phyloP scores from a whole-genome alignment of 2,113 vertebrate genomes.

The Excalfactoria chinensis region DNA sequence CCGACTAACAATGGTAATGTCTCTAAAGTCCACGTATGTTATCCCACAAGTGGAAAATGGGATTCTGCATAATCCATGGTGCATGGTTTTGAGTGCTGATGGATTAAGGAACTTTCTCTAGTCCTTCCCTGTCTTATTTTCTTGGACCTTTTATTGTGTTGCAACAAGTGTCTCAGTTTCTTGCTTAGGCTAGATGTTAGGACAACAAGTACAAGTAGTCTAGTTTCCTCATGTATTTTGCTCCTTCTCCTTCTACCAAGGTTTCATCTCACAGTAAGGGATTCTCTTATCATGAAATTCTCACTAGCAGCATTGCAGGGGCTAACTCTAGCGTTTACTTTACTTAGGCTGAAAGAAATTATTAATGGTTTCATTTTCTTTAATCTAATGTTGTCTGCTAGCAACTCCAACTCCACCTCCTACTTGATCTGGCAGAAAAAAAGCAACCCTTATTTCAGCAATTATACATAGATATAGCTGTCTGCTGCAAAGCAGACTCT shows the following conservation, averaged over 20 bases:
- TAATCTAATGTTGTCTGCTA: neutral
- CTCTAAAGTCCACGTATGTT: neutral
- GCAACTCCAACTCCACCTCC: neutral
- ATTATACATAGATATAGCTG: neutral
- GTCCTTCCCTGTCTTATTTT: neutral
- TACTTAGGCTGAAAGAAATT: neutral
- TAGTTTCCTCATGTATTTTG: neutral
- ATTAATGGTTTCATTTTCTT: neutral
- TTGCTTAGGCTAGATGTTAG: neutral
- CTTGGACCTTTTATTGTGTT: neutral
- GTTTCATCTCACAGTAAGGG: neutral
- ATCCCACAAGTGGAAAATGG: neutral
- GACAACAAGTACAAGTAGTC: neutral
- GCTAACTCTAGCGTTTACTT: neutral
- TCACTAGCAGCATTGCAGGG: neutral
- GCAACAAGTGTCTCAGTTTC: neutral
- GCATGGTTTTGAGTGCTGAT: accelerated
- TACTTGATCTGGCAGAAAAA: neutral
- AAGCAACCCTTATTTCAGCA: neutral
- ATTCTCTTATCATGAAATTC: neutral
- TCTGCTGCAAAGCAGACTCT: neutral
- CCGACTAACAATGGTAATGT: accelerated
- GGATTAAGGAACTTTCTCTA: neutral
- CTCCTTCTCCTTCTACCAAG: neutral
- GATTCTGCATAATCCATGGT: neutral